Evolutionary conservation across 2,113 vertebrate genomes (phyloP).

Genomic region (Hydrolagus affinis): DNA sequence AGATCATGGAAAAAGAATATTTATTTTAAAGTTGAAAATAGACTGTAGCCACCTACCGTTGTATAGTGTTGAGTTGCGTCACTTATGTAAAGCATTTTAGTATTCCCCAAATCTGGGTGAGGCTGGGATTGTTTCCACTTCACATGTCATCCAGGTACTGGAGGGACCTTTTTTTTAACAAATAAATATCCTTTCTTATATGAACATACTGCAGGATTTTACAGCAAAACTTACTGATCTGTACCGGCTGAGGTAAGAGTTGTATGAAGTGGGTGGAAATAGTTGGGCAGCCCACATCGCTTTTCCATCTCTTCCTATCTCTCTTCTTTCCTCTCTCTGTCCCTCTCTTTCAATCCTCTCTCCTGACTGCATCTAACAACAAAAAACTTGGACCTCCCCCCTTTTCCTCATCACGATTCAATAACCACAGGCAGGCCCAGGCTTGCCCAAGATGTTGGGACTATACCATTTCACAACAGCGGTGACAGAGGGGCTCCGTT

Average conservation of each 20-base stretch:
- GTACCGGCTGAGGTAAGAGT: background rate
- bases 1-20: background rate
- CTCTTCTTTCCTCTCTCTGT: constrained; percentile 51
- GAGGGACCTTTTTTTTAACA: background rate
- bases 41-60: constrained; percentile 67
- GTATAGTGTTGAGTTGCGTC: constrained; percentile 62
- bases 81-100: constrained; percentile 75
- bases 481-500: constrained; percentile 23
- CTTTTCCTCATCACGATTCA: constrained; percentile 82
- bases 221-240: background rate
- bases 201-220: background rate
- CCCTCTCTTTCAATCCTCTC: constrained; percentile 65
- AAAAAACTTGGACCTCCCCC: constrained; percentile 62
- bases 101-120: constrained; percentile 42
- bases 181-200: background rate
- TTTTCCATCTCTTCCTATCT: constrained; percentile 51
- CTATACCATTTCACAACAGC: constrained; percentile 55
- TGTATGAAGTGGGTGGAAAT: background rate
- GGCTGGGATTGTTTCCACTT: constrained; percentile 39
- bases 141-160: constrained; percentile 55
- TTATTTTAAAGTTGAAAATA: background rate
- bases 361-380: constrained; percentile 82
- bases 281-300: constrained; percentile 38
- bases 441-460: constrained; percentile 73
- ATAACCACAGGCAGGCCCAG: constrained; percentile 69